Evolutionary conservation across 2,797 vertebrate species (phyloP).

Genomic region (Dermochelys coriacea): DNA sequence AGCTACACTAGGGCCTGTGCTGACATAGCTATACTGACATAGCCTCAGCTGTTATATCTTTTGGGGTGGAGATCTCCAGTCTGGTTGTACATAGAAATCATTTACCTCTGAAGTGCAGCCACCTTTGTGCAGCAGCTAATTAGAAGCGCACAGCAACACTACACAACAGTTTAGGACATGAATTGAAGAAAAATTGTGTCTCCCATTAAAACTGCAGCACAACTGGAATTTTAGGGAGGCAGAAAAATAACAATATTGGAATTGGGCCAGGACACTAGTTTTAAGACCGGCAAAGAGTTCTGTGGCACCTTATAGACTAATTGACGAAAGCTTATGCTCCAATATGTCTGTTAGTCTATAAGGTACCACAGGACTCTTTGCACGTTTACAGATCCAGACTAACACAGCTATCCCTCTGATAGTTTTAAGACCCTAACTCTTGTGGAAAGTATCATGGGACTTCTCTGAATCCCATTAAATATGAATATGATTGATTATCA

Average conservation of each 20-base stretch:
- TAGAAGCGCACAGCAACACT: background rate
- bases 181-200: slow-evolving; percentile 6
- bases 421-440: slow-evolving; percentile 13
- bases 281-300: background rate
- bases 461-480: slow-evolving; percentile 35
- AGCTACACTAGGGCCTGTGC: no score
- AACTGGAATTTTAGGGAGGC: slow-evolving; percentile 4
- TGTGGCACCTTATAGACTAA: no score
- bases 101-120: background rate
- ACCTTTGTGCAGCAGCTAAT: background rate
- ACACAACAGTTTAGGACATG: background rate
- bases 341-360: no score
- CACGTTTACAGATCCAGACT: no score
- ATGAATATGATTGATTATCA: slow-evolving; percentile 14
- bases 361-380: no score
- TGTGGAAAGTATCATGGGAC: slow-evolving; percentile 44
- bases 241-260: background rate
- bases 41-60: no score
- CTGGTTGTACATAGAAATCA: no score
- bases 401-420: no score
- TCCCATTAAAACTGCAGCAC: background rate
- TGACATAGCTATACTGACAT: no score
- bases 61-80: no score
- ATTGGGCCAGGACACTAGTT: background rate
- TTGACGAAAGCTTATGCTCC: no score